Evolutionary conservation across 2,888 invertebrate genomes (phyloP).

Genomic region (Lithophane semibrunnea): DNA sequence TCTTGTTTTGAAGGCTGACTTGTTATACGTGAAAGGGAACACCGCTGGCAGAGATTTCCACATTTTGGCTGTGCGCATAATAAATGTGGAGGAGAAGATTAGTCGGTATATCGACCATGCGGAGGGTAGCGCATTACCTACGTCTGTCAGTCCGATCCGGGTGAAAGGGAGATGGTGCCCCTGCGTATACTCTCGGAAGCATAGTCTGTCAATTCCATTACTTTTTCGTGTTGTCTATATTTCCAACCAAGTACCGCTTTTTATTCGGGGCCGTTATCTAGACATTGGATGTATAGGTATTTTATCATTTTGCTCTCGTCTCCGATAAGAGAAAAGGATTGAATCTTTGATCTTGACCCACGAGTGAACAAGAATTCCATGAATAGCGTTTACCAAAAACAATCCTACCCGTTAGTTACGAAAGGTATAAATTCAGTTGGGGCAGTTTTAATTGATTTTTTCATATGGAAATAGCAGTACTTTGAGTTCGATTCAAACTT

Average conservation of each 20-base stretch:
- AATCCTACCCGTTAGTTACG: background rate
- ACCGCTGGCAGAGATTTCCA: no score
- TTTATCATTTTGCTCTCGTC: background rate
- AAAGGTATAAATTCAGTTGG: background rate
- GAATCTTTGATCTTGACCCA: background rate
- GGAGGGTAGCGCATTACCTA: no score
- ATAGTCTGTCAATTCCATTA: no score
- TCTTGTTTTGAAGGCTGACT: no score
- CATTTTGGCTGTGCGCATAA: no score
- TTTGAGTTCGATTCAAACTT: no score
- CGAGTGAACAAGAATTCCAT: background rate
- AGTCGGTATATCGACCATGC: no score
- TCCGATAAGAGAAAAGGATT: conserved; percentile 14
- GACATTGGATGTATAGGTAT: background rate
- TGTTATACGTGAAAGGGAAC: no score
- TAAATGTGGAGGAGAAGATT: no score
- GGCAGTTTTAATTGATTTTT: background rate
- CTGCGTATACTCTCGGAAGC: no score
- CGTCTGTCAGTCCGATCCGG: no score
- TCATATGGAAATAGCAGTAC: background rate
- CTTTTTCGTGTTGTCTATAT: background rate
- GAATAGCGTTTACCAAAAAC: background rate
- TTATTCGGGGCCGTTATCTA: background rate
- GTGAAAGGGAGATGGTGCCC: no score
- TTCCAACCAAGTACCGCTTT: background rate